A percentile compares a stretch with the other conserved stretches of the same genome.
These are phyloP conservation scores for Lasius fuliginosus DNA, from an alignment of 2,888 invertebrate species.

Conservation along the genomic window DNA sequence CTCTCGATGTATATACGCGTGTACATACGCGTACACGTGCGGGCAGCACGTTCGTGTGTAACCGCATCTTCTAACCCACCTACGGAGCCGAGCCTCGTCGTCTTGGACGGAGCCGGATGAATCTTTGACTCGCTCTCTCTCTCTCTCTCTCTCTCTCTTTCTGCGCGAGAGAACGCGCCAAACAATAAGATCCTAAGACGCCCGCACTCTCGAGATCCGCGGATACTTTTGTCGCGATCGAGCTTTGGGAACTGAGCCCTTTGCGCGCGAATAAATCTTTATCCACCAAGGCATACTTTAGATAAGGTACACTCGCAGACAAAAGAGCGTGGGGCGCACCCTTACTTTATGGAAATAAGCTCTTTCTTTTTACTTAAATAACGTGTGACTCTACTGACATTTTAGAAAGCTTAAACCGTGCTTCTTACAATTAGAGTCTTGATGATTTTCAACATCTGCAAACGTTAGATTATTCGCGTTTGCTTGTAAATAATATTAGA, in stretches of 20 bases:
- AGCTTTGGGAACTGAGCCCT: conserved; percentile 40
- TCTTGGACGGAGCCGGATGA: conserved; percentile 9
- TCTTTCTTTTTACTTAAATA: background rate
- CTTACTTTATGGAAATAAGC: background rate
- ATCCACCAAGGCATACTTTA: conserved; percentile 48
- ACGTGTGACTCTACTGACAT: background rate
- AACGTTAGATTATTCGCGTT: background rate
- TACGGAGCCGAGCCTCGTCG: background rate
- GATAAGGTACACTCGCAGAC: conserved; percentile 45
- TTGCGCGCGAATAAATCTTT: conserved; percentile 49
- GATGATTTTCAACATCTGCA: background rate
- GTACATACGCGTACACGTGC: background rate
- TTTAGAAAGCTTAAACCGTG: background rate
- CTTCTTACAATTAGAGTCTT: background rate
- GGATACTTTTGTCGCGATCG: conserved; percentile 37
- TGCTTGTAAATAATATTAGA: background rate
- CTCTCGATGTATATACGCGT: background rate
- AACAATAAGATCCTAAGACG: conserved; percentile 16
- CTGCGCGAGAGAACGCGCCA: background rate
- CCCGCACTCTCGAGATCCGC: conserved; percentile 7
- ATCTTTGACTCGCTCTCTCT: conserved; percentile 1
- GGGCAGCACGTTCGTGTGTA: background rate
- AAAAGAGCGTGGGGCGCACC: conserved; percentile 27
- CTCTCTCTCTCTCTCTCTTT: background rate
- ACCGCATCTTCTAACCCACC: conserved; percentile 13